Evolutionary conservation across 1,140 invertebrate species (phyloP).

Genomic region (Papilio xuthus): DNA sequence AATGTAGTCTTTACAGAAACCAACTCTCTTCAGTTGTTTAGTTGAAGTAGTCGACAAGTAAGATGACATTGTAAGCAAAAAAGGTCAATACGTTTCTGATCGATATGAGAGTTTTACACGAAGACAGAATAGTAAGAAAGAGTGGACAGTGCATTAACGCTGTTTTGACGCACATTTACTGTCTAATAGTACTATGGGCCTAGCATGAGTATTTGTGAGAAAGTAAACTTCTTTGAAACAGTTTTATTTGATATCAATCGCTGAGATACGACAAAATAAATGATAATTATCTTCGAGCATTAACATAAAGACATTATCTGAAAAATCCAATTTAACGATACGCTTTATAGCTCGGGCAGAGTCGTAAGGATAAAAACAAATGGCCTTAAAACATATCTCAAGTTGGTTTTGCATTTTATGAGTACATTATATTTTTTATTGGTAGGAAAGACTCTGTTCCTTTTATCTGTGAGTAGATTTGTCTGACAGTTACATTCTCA

Average conservation of each 20-base stretch:
- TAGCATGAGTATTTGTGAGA: too few relatives aligned
- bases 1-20: too few relatives aligned
- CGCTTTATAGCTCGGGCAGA: background rate
- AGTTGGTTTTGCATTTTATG: constrained; percentile 19
- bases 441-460: background rate
- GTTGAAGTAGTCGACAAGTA: too few relatives aligned
- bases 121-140: too few relatives aligned
- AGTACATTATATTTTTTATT: constrained; percentile 1
- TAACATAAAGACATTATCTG: constrained; percentile 21
- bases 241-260: background rate
- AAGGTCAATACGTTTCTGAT: too few relatives aligned
- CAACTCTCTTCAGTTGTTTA: too few relatives aligned
- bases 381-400: background rate
- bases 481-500: too few relatives aligned
- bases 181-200: too few relatives aligned
- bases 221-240: background rate
- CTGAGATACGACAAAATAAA: background rate
- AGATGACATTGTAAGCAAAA: too few relatives aligned
- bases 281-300: background rate
- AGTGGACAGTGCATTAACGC: too few relatives aligned
- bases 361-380: constrained; percentile 19
- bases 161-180: too few relatives aligned
- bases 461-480: background rate
- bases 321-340: constrained; percentile 24
- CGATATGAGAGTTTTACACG: too few relatives aligned